These are phyloP conservation scores for Pegea sp. DNA, from an alignment of 23 tunicate species.

Conservation along the genomic window DNA sequence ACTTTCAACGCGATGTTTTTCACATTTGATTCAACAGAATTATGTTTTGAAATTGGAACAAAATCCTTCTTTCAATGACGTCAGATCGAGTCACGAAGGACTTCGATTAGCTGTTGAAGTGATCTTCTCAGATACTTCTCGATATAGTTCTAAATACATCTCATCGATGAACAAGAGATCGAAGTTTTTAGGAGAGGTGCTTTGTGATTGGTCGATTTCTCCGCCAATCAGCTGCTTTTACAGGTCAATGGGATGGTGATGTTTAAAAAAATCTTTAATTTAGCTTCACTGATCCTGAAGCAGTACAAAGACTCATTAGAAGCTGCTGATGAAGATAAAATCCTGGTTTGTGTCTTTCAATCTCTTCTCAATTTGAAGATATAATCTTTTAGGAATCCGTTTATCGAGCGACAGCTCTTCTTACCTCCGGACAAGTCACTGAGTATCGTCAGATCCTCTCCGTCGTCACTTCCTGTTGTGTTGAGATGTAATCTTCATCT, in stretches of 20 bases:
- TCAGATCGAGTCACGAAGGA: constrained; percentile 20
- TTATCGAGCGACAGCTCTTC: constrained; percentile 46
- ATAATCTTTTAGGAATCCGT: constrained; percentile 7
- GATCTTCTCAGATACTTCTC: constrained; percentile 3
- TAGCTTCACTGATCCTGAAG: constrained; percentile 9
- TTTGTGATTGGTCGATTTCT: no score
- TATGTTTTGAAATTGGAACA: constrained; percentile 1
- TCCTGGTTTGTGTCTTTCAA: neutral
- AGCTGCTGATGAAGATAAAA: constrained; percentile 1
- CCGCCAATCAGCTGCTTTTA: no score
- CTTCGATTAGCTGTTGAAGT: constrained; percentile 18
- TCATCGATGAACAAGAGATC: constrained; percentile 40
- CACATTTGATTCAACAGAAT: no score
- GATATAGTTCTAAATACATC: constrained; percentile 5
- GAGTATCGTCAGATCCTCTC: constrained; percentile 18
- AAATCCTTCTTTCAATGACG: neutral
- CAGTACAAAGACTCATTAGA: constrained; percentile 9
- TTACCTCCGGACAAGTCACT: constrained; percentile 8
- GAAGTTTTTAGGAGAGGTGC: constrained; percentile 61
- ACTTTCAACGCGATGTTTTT: no score
- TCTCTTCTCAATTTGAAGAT: neutral
- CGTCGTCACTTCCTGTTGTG: constrained; percentile 45
- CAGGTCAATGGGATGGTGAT: constrained; percentile 25
- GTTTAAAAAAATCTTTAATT: neutral
- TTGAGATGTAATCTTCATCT: constrained; percentile 28